Base-by-base conservation (phyloP, 2,888 invertebrate genomes). In the Cylloceria caligata region DNA sequence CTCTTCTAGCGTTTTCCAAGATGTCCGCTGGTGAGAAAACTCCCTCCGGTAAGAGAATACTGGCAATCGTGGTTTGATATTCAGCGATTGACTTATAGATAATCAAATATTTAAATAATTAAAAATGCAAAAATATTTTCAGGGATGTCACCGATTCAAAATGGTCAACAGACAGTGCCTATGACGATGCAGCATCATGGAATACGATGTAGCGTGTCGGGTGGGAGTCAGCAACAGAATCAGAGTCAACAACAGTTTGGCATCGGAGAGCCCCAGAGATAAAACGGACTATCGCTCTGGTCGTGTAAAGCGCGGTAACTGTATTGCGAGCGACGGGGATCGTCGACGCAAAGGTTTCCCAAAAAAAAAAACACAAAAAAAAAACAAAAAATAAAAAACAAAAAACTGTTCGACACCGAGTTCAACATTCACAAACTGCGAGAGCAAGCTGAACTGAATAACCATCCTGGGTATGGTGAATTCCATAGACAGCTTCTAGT, bases 1-100 rank as follows among this genome's bases (percentile, higher is more conserved):
- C 98, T 30, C 94, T 98, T 84, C 94, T 97, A 84, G 97, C 98
- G 72, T 97, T 98, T 92, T 97, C 97, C 11, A 97, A 97, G 91
- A 94, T 98, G 94, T 97, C 97, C 27, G 96, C 97, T 72, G 94
- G 95, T 57, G 95, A 95, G 65, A 94, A 93, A 86, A 94, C 93
- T 77, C 93, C 93, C 47, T 93, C 93, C 49, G 92, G 92, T 92
- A 88, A 88, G 88, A 27, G 2, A 39, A 60, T 1, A 30, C 5
- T 30, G 30, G 30, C 30, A 30, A 30, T 4, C 30, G 5, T 5
- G 3, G 3, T 30, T 30, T 5, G 5, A 30, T 4, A 5, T 4
- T 30, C 30, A 5, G 30, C 30, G 30, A 30, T 30, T 30, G 3
- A 30, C 30, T 30, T 5, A 5, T 5, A 3, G 30, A 30, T 30